Conservation (phyloP, 2,797 vertebrate species). For the Peromyscus attwateri region DNA sequence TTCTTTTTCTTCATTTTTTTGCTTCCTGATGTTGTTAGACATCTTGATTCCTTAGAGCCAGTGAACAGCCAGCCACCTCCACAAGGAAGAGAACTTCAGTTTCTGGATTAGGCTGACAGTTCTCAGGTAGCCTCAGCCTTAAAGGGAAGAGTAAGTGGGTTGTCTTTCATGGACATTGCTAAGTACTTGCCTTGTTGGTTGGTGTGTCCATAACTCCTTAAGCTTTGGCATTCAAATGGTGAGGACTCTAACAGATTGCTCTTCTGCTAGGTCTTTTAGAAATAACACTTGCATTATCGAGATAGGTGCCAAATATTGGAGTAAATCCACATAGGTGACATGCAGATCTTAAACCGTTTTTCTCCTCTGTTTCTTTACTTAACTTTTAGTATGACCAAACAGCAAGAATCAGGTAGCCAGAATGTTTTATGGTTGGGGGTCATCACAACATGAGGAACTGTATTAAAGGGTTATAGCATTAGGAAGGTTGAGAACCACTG, state of each 20-base stretch:
- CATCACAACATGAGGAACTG: background rate
- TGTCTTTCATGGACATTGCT: constrained; percentile 60
- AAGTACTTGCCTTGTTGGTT: constrained; percentile 28
- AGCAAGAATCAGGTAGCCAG: background rate
- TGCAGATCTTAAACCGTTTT: constrained; percentile 36
- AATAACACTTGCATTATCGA: constrained; percentile 51
- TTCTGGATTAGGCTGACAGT: constrained; percentile 56
- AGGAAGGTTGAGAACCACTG: background rate
- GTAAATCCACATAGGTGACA: constrained; percentile 40
- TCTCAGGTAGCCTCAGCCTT: constrained; percentile 56
- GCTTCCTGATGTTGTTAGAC: constrained; percentile 56
- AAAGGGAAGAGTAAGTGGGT: constrained; percentile 59
- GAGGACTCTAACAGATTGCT: constrained; percentile 51
- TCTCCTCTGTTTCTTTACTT: constrained; percentile 18
- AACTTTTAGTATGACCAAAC: constrained; percentile 31
- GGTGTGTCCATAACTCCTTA: constrained; percentile 37
- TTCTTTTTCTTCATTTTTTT: background rate
- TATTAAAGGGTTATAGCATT: background rate
- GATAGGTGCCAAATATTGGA: constrained; percentile 19
- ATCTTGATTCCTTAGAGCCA: constrained; percentile 68
- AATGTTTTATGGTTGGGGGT: background rate
- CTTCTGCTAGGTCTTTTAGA: constrained; percentile 53
- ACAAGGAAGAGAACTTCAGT: constrained; percentile 58
- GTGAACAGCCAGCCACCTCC: constrained; percentile 58
- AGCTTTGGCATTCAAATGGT: constrained; percentile 34